Evolutionary conservation across 2,797 vertebrate genomes (phyloP), one percentile per base, ranked within the genome.

Genomic region (Propithecus deckenii): DNA sequence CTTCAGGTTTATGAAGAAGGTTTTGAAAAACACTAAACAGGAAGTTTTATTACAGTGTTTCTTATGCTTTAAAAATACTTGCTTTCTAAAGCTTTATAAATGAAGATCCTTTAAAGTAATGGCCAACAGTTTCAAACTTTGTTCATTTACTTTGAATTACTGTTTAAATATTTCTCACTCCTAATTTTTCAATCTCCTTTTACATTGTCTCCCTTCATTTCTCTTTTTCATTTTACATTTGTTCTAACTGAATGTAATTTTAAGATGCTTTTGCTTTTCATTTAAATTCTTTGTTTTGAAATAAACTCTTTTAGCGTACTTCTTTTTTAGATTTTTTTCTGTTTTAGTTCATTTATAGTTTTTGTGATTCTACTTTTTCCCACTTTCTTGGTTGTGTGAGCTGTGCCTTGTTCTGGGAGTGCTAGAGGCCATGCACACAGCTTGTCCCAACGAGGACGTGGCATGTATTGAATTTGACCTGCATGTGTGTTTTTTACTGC

Each of bases 401-500:
- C 9, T 8, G 10, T 15, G 1, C 4, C 1, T 38, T 38, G 22
- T 35, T 41, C 12, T 20, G 57, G 57, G 46, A 4, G 20, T 23
- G 23, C 48, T 1, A 5, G 46, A 15, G 55, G 25, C 6, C n/a
- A 2, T 0, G 0, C 7, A 0, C 2, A 0, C 3, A 0, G 7
- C 11, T 15, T 1, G 10, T 72, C 32, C 67, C 7, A 43, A 11
- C 5, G 7, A 6, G 61, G 17, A 4, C 11, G 2, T 10, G 30
- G 57, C 3, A 0, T 28, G 32, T 20, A 50, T 28, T 5, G 22
- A 23, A 0, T 18, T 18, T 17, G 63, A 78, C 32, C 17, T 15
- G 20, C 2, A 1, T 4, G 5, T 0, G 0, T 14, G 50, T 32
- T 10, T 79, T 59, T 79, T 22, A 6, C 41, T 57, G 28, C 18